Conservation (phyloP, 2,888 invertebrate species). For the Eilema sororculum region DNA sequence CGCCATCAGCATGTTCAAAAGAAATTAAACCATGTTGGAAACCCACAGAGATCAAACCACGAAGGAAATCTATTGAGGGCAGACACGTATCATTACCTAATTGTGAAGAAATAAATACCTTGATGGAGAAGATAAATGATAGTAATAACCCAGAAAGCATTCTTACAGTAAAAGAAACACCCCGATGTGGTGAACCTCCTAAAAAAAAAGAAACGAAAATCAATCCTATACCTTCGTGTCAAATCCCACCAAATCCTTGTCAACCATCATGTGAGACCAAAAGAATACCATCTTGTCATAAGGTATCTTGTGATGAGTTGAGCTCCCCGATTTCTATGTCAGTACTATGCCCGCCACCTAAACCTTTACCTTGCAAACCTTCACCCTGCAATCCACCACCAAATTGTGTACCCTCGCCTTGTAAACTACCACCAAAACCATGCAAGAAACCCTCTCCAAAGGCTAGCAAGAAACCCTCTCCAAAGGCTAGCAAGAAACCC, state of each 20-base stretch:
- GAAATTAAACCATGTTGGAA: conserved; percentile 15
- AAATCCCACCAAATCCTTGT: conserved; percentile 46
- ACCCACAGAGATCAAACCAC: conserved; percentile 15
- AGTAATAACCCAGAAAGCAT: conserved; percentile 54
- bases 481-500: too few relatives aligned
- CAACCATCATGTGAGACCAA: conserved; percentile 43
- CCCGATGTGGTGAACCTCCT: neutral
- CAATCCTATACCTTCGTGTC: conserved; percentile 39
- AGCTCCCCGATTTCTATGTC: neutral
- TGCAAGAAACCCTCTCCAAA: conserved; percentile 11
- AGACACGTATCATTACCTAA: conserved; percentile 66
- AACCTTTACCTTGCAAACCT: neutral
- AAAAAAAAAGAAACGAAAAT: conserved; percentile 35
- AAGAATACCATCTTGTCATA: conserved; percentile 47
- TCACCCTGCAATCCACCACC: neutral
- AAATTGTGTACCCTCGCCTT: neutral
- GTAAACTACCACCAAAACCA: neutral
- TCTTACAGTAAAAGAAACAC: conserved; percentile 51
- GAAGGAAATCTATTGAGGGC: conserved; percentile 40
- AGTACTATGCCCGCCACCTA: neutral
- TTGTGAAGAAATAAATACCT: conserved; percentile 49
- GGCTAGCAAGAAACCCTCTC: too few relatives aligned
- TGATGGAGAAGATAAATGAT: conserved; percentile 36
- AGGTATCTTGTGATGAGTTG: conserved; percentile 25
- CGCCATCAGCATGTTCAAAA: neutral